These are phyloP conservation scores for Agonum fuliginosum DNA, from an alignment of 2,888 invertebrate genomes.

Conservation along the genomic window DNA sequence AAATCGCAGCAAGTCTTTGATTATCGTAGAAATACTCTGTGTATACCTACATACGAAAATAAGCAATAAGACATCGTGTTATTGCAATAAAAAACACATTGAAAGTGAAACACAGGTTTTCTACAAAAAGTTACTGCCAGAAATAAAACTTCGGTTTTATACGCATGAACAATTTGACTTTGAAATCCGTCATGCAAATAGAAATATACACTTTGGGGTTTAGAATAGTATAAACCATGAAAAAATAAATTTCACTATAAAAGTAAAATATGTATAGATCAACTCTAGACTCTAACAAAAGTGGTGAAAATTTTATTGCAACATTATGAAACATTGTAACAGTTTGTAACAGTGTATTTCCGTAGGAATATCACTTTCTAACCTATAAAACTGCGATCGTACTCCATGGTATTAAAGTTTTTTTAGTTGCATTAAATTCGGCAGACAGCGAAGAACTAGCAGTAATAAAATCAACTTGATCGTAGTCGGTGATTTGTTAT, in stretches of 20 bases:
- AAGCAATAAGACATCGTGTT: too few relatives aligned
- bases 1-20: too few relatives aligned
- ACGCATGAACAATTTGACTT: neutral
- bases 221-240: constrained; percentile 16
- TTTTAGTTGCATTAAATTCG: constrained; percentile 24
- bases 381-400: constrained; percentile 38
- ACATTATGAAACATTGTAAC: constrained; percentile 39
- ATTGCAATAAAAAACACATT: too few relatives aligned
- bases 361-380: constrained; percentile 39
- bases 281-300: neutral
- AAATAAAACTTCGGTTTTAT: neutral
- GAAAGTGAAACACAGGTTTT: too few relatives aligned
- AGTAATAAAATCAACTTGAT: neutral
- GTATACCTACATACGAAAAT: too few relatives aligned
- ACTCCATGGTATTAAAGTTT: constrained; percentile 11
- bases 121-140: neutral
- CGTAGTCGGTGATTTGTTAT: neutral
- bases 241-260: constrained; percentile 20
- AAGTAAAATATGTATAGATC: constrained; percentile 39
- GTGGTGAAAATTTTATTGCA: constrained; percentile 27
- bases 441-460: constrained; percentile 9
- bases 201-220: neutral
- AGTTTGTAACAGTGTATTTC: constrained; percentile 34
- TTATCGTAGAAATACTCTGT: too few relatives aligned
- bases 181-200: neutral